Evolutionary conservation across 2,888 invertebrate genomes (phyloP).

Genomic region (Aphidoletes aphidimyza): DNA sequence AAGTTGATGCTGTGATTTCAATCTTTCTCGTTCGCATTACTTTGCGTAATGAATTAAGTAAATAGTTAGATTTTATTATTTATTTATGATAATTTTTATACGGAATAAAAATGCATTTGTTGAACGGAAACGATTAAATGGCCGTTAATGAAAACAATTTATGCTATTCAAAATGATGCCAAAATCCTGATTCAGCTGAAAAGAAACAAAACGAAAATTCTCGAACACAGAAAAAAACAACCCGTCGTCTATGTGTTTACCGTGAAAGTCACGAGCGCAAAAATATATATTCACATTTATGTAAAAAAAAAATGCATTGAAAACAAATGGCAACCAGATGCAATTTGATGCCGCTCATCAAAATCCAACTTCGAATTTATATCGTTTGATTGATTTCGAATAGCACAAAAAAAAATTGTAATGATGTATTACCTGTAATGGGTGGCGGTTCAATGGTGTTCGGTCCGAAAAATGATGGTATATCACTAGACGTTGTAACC

Average conservation of each 20-base stretch:
- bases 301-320: neutral
- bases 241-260: too few species aligned
- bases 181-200: neutral
- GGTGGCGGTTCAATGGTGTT: slow-evolving; percentile 84
- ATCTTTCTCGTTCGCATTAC: too few species aligned
- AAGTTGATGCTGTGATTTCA: too few species aligned
- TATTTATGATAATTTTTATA: neutral
- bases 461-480: slow-evolving; percentile 90
- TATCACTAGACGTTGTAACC: slow-evolving; percentile 90
- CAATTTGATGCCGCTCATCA: neutral
- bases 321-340: slow-evolving; percentile 22
- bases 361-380: neutral
- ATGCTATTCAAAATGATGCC: neutral
- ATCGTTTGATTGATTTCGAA: neutral
- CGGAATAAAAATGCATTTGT: neutral
- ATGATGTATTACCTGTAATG: slow-evolving; percentile 82
- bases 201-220: neutral
- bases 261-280: slow-evolving; percentile 30
- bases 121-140: neutral
- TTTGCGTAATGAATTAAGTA: too few species aligned
- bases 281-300: neutral
- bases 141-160: neutral
- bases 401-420: too few species aligned
- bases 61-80: neutral
- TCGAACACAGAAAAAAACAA: neutral